Evolutionary conservation across 2,113 vertebrate genomes (phyloP).

Genomic region (Rutilus rutilus): DNA sequence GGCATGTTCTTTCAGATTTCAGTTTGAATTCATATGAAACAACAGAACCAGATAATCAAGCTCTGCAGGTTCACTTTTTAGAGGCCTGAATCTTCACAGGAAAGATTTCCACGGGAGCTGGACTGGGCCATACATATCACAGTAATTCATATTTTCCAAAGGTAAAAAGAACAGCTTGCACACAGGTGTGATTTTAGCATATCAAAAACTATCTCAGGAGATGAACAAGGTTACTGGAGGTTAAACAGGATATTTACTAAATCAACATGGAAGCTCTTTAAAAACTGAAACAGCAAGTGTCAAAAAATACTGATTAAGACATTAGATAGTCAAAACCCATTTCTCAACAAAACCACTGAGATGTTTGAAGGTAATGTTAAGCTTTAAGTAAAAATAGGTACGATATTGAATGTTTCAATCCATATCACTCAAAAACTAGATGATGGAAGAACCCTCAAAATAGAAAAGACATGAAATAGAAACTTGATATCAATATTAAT

Average conservation of each 20-base stretch:
- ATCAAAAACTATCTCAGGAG: conserved; percentile 23
- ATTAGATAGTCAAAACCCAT: background rate
- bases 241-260: conserved; percentile 32
- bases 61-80: background rate
- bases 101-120: background rate
- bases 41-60: conserved; percentile 18
- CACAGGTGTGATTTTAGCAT: conserved; percentile 13
- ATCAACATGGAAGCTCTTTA: conserved; percentile 14
- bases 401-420: background rate
- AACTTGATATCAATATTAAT: conserved; percentile 1
- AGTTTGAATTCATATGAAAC: background rate
- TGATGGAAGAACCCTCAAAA: background rate
- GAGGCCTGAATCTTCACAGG: background rate
- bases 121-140: background rate
- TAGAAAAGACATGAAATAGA: background rate
- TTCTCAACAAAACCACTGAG: background rate
- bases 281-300: conserved; percentile 33
- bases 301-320: conserved; percentile 35
- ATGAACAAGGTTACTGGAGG: conserved; percentile 18
- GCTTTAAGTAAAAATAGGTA: background rate
- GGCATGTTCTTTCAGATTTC: background rate
- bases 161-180: conserved; percentile 10
- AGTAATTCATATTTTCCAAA: background rate
- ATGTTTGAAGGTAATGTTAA: background rate
- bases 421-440: background rate